These are phyloP conservation scores for Xiphydria camelus DNA, from an alignment of 2,888 invertebrate species.

Conservation along the genomic window DNA sequence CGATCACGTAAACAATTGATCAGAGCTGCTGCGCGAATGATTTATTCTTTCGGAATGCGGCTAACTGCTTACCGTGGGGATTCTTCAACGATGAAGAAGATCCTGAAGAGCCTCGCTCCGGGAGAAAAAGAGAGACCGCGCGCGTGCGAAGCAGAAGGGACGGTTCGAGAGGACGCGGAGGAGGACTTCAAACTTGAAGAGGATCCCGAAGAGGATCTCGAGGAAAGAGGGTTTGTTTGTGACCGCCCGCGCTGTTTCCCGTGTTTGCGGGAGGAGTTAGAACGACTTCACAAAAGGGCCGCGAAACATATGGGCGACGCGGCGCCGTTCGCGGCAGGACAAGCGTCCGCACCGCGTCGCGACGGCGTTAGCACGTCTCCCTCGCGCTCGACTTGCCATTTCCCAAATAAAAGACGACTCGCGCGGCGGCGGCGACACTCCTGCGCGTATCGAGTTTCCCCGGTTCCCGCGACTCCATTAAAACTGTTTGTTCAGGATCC, in stretches of 20 bases:
- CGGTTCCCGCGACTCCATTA: conserved; percentile 23
- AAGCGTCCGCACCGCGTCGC: no score
- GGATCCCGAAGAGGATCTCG: no score
- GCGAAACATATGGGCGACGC: no score
- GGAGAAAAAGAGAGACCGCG: conserved; percentile 7
- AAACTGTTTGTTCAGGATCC: conserved; percentile 28
- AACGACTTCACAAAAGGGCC: conserved; percentile 33
- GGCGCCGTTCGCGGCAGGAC: no score
- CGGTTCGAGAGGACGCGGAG: conserved; percentile 11
- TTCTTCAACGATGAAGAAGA: conserved; percentile 5
- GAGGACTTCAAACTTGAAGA: no score
- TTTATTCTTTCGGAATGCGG: no score
- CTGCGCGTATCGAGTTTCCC: conserved; percentile 4
- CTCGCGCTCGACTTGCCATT: conserved; percentile 23
- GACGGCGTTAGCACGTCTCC: conserved; percentile 10
- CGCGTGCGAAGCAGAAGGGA: conserved; percentile 7
- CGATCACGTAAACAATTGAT: no score
- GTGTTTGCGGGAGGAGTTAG: conserved; percentile 49
- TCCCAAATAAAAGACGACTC: conserved; percentile 12
- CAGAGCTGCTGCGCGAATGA: no score
- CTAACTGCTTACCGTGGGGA: no score
- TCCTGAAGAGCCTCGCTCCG: conserved; percentile 8
- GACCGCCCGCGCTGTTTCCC: conserved; percentile 33
- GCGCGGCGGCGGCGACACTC: conserved; percentile 8
- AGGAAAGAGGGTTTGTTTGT: conserved; percentile 37